These are phyloP conservation scores for Drosophila azteca DNA, from an alignment of 1,140 invertebrate species.

Conservation along the genomic window DNA sequence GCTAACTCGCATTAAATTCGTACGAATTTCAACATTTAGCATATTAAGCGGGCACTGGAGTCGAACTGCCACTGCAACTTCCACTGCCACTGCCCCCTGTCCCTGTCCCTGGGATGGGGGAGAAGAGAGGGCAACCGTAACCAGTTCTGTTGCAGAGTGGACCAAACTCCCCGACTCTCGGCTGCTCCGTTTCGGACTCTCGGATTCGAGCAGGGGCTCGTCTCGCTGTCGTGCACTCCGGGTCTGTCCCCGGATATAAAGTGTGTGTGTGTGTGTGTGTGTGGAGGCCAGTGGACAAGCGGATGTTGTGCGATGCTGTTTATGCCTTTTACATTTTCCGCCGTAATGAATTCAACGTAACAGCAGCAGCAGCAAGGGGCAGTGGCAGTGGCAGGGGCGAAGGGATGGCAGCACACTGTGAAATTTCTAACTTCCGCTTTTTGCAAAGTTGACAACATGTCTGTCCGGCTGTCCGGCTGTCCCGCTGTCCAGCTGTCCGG, in stretches of 20 bases:
- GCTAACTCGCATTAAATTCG: conserved; percentile 71
- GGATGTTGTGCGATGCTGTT: conserved; percentile 81
- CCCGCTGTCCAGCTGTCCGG: neutral
- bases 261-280: conserved; percentile 7
- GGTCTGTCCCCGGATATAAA: conserved; percentile 5
- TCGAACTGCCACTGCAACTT: conserved; percentile 21
- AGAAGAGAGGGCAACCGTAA: conserved; percentile 28
- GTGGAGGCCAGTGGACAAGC: conserved; percentile 46
- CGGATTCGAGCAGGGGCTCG: conserved; percentile 21
- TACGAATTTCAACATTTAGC: conserved; percentile 72
- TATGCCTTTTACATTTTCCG: conserved; percentile 82
- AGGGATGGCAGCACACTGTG: conserved; percentile 57
- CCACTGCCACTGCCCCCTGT: no score
- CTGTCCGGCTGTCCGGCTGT: conserved; percentile 37
- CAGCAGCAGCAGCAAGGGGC: conserved; percentile 4
- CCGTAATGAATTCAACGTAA: conserved; percentile 77
- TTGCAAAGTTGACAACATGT: conserved; percentile 79
- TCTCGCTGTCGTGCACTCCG: conserved; percentile 58
- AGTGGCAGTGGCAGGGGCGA: neutral
- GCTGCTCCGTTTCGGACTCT: neutral
- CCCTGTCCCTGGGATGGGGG: neutral
- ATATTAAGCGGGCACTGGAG: conserved; percentile 69
- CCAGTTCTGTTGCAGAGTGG: conserved; percentile 13
- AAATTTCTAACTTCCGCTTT: conserved; percentile 80
- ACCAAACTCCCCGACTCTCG: neutral